Conservation (phyloP, 92 coral and sea anemone species). For the Palythoa grandis region DNA sequence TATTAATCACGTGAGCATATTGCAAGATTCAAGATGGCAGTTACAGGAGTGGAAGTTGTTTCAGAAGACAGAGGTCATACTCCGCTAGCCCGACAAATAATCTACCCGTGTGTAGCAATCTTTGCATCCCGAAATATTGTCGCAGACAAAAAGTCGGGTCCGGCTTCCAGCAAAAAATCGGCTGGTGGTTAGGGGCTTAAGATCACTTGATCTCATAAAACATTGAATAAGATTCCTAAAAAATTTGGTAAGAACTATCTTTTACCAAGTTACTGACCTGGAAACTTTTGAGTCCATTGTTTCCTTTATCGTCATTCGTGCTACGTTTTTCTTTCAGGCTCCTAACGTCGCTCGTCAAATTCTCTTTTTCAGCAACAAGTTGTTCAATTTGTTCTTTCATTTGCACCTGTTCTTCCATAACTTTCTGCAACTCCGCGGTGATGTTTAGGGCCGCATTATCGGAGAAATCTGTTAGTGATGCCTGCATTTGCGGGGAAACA, state of each 20-base stretch:
- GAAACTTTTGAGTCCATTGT: conserved; percentile 55
- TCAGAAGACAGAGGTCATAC: too few species aligned
- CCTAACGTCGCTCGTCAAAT: conserved; percentile 42
- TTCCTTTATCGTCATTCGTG: conserved; percentile 52
- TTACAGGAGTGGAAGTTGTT: too few species aligned
- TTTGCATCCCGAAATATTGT: too few species aligned
- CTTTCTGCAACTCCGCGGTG: conserved; percentile 32
- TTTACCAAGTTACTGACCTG: conserved; percentile 45
- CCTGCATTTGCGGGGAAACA: conserved; percentile 16
- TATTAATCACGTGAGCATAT: too few species aligned
- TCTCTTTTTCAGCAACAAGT: conserved; percentile 45
- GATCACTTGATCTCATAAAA: too few species aligned
- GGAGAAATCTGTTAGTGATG: background rate
- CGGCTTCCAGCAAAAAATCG: too few species aligned
- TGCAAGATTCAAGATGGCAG: too few species aligned
- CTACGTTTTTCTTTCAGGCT: conserved; percentile 49
- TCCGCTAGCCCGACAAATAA: too few species aligned
- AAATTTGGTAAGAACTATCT: background rate
- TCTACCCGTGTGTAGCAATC: too few species aligned
- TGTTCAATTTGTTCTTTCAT: conserved; percentile 31
- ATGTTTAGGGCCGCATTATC: background rate
- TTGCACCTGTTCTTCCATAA: conserved; percentile 44
- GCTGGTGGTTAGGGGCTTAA: too few species aligned
- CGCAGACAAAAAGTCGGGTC: too few species aligned
- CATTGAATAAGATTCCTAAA: too few species aligned